Evolutionary conservation across 2,113 vertebrate genomes (phyloP).

Genomic region (Callaeas wilsoni): DNA sequence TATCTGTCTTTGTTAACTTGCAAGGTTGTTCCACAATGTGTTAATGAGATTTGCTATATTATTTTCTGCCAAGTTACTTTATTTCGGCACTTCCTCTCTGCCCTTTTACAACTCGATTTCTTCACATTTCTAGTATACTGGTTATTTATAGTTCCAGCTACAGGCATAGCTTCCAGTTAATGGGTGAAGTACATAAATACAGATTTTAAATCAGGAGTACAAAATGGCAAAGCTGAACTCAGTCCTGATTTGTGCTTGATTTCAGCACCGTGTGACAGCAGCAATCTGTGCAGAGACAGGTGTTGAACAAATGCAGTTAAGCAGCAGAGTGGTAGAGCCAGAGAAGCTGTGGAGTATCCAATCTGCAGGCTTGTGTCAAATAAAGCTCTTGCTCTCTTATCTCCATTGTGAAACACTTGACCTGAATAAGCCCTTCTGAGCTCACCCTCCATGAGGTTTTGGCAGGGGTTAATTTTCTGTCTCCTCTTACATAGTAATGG

Average conservation of each 20-base stretch:
- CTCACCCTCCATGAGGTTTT: not conserved
- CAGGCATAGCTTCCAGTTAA: not conserved
- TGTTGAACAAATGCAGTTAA: not conserved
- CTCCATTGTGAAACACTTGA: not conserved
- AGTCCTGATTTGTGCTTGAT: not conserved
- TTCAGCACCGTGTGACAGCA: not conserved
- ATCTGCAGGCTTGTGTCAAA: not conserved
- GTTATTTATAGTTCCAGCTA: conserved; percentile 9
- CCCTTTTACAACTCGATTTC: conserved; percentile 46
- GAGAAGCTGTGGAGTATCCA: not conserved
- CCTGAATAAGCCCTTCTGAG: not conserved
- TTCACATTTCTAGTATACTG: conserved; percentile 19
- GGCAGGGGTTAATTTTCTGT: not conserved
- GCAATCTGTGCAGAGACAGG: not conserved
- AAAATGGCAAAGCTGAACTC: not conserved
- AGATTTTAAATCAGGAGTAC: not conserved
- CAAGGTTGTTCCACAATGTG: conserved; percentile 45
- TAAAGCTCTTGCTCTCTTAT: not conserved
- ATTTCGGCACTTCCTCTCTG: conserved; percentile 21
- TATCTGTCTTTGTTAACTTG: conserved; percentile 61
- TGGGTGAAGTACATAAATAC: not conserved
- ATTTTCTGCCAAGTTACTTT: conserved; percentile 56
- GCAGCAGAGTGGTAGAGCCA: not conserved
- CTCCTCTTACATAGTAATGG: not conserved
- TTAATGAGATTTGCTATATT: conserved; percentile 63